These are phyloP conservation scores for Serripes groenlandicus DNA, from an alignment of 2,888 invertebrate genomes.

Conservation along the genomic window DNA sequence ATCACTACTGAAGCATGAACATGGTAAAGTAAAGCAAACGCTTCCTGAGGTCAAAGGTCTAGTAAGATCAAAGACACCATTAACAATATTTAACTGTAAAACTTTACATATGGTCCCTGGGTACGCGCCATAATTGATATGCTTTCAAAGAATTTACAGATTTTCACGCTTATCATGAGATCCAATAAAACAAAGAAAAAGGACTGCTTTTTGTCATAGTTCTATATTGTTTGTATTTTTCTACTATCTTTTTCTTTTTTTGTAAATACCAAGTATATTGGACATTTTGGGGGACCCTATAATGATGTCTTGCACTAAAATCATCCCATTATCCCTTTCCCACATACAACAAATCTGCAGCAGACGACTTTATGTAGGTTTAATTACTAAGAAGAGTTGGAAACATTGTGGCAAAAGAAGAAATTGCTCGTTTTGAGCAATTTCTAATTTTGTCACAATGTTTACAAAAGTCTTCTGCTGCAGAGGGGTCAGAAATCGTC, in stretches of 20 bases:
- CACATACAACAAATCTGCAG: too few species aligned
- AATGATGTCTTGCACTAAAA: too few species aligned
- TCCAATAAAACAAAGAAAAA: too few species aligned
- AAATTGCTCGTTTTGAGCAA: not conserved
- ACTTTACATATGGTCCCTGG: slow-evolving; percentile 21
- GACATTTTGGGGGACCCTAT: too few species aligned
- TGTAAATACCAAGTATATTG: too few species aligned
- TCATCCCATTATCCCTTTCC: too few species aligned
- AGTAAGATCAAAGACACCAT: slow-evolving; percentile 37
- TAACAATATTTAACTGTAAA: slow-evolving; percentile 63
- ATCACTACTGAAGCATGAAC: slow-evolving; percentile 16
- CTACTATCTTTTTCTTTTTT: too few species aligned
- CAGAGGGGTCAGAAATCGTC: not conserved
- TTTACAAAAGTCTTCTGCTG: not conserved
- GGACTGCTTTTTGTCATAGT: too few species aligned
- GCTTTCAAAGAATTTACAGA: slow-evolving; percentile 39
- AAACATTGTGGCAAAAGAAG: not conserved
- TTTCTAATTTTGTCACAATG: not conserved
- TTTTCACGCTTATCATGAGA: not conserved
- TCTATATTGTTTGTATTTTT: too few species aligned
- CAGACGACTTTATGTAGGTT: too few species aligned
- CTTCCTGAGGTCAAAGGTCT: slow-evolving; percentile 15
- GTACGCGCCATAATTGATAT: slow-evolving; percentile 41
- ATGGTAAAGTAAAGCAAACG: slow-evolving; percentile 38
- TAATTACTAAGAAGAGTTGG: not conserved